Evolutionary conservation across 2,113 vertebrate genomes (phyloP), one percentile per base, ranked within the genome.

Genomic region (Paedocypris sp.): DNA sequence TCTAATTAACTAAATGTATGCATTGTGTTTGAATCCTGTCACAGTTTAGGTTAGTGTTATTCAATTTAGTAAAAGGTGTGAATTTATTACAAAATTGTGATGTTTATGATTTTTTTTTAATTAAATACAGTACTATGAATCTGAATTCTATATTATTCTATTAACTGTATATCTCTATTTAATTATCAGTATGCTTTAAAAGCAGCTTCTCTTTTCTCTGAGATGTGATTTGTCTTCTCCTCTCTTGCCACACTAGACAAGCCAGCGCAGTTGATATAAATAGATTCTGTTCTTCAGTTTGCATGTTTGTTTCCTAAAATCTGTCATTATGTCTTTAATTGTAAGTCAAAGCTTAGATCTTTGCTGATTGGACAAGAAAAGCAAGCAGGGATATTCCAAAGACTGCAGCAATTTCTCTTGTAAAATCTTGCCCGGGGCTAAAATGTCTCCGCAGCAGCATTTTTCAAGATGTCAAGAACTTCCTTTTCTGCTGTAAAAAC

Each of bases 291-390:
- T 28, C 11, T 12, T 32, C 29, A 33, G 18, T 42, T 52, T 15
- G 43, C 43, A 19, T 42, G 39, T 60, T 67, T 47, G 41, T 62
- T 62, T 48, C n/a, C 41, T 26, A 36, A 38, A 25, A 25, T 20
- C 26, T 39, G 54, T 62, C 60, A 45, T 61, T 45, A 62, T 67
- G 65, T 47, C 32, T 39, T 67, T 67, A 46, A 56, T 41, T 54
- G 36, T 32, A 52, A 67, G 59, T 32, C 42, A 39, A 39, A 49
- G 13, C 26, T 43, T 20, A 43, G 54, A 43, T 43, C 28, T 15
- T 62, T 35, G 60, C 29, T 52, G 60, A 62, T 33, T 11, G 42
- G 48, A 52, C 5, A 7, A 12, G 8, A n/a, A n/a, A n/a, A 35
- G 38, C n/a, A 13, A 42, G 41, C 20, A 28, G 36, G 26, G 25